Base-by-base conservation (phyloP, 2,797 vertebrate genomes). In the Urosaurus nigricauda region DNA sequence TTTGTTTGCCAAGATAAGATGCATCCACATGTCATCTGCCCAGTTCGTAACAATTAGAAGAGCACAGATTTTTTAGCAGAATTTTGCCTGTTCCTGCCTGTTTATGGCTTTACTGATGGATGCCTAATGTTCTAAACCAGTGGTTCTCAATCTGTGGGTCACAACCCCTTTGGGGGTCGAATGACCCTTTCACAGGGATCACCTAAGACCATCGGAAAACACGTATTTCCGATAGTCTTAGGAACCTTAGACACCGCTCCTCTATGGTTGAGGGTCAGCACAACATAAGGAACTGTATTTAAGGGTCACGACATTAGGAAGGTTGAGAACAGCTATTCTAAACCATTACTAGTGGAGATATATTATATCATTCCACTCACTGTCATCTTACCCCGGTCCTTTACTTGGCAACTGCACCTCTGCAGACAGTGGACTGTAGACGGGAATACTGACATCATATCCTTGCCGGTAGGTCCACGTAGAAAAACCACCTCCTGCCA, bases 381-480 rank as follows among this genome's bases (percentile, higher is more conserved):
- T 47, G 56, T 43, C 35, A 56, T 83, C 98, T 98, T 96, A 99
- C 99, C 99, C 98, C 0, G 98, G 98, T 92, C 97, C 98, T 93
- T 97, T 97, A 91, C 98, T 98, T 17, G 98, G 98, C 83, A 99
- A 96, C 84, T 98, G 98, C 71, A 98, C 98, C 90, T 99, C 98
- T 0, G 96, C 97, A 0, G 99, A 99, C 71, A 99, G 92, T 0
- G 98, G 98, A 91, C 99, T 99, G 94, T 98, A 99, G 63, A 99
- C 99, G 11, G 99, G 99, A 95, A 99, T 98, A 95, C 99, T 99
- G 97, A 99, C 98, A 51, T 99, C 99, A 5, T 99, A 99, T 92
- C 99, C 99, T 96, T 99, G 99, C 90, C 99, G 97, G 94, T 99
- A 99, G 24, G 99, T 99, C 99, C 99, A 99, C 0, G 98, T 99